Base-by-base conservation (phyloP, 2,888 invertebrate species). In the Polymixis lichenea region DNA sequence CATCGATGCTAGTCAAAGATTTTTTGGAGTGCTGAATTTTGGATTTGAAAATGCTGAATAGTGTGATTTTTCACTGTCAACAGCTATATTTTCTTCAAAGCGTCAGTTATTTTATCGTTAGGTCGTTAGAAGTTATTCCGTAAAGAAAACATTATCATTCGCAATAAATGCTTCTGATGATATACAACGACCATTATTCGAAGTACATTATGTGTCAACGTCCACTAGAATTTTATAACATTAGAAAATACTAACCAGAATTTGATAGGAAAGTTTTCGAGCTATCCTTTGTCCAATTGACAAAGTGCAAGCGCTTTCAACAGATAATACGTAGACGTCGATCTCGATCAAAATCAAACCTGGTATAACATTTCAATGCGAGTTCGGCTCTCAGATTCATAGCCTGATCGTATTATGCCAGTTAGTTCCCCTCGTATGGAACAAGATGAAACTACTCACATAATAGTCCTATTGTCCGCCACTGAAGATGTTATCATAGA, bases 381-480 rank as follows among this genome's bases (percentile, higher is more conserved):
- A 90, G 90, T 91, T 91, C 86, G 89, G 89, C 86, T 86, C 89
- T 89, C 89, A 81, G 88, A 92, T 92, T 92, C 92, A 90, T 91
- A 85, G 90, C 87, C 86, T 90, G 91, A 88, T 91, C 91, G 90
- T 90, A 91, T 90, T 90, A 91, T 90, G 89, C 87, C 90, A 89
- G 91, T 90, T 89, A 90, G 87, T 86, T 90, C 88, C 86, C 88
- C 90, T 89, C 90, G 86, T 84, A 91, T 89, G 88, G 88, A 89
- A 82, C 88, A 87, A 92, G 91, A 93, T 90, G 92, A 90, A 91
- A 90, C 91, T 90, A 91, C 90, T 93, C 92, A 90, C 90, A 93
- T 94, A 94, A 94, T 93, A 91, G 92, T 90, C 87, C 93, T 85
- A 94, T 95, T 95, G 95, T 95, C 91, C 90, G 89, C 80, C 79